A percentile compares a stretch with the other conserved stretches of the same genome.
Evolutionary conservation across 2,113 vertebrate species (phyloP).

Genomic region (Oreochromis niloticus): DNA sequence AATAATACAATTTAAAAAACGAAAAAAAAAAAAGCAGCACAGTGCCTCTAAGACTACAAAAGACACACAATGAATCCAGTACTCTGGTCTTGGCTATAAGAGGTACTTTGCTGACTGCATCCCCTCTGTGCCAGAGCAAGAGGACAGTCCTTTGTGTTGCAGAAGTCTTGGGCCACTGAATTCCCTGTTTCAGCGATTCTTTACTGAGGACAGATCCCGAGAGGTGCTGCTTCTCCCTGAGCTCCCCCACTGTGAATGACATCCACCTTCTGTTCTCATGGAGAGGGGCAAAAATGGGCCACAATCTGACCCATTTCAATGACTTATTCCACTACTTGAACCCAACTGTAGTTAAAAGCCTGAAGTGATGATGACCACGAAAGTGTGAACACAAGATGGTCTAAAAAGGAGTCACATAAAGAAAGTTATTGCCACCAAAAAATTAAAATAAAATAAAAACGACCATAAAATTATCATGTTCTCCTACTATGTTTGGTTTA

Average conservation of each 20-base stretch:
- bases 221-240: conserved; percentile 54
- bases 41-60: conserved; percentile 40
- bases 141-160: conserved; percentile 66
- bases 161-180: conserved; percentile 67
- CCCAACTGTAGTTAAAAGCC: conserved; percentile 27
- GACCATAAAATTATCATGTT: not conserved
- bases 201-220: conserved; percentile 68
- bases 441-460: not conserved
- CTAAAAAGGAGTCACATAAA: not conserved
- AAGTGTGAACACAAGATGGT: not conserved
- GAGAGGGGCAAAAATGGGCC: conserved; percentile 61
- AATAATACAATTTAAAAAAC: not conserved
- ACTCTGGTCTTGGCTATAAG: conserved; percentile 55
- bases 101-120: conserved; percentile 73
- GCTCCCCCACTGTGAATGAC: conserved; percentile 64
- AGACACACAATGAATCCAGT: conserved; percentile 56
- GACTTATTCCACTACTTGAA: conserved; percentile 43
- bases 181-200: conserved; percentile 74
- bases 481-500: not conserved
- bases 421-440: not conserved
- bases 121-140: conserved; percentile 59
- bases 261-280: conserved; percentile 73
- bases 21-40: not conserved
- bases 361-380: not conserved
- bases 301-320: conserved; percentile 71